Evolutionary conservation across 1,140 invertebrate genomes (phyloP).

Genomic region (Lasaia peninsularis): DNA sequence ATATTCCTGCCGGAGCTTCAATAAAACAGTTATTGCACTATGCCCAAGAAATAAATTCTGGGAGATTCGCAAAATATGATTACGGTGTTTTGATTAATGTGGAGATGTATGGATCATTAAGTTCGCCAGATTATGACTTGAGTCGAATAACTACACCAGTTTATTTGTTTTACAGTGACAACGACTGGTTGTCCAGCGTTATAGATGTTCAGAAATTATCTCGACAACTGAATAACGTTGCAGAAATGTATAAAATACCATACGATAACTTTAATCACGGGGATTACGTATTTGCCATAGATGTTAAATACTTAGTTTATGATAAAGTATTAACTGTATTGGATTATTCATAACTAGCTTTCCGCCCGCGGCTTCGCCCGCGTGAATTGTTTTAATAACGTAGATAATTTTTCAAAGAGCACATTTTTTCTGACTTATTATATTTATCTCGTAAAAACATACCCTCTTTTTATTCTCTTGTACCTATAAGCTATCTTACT

Average conservation of each 20-base stretch:
- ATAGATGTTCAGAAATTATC: constrained; percentile 64
- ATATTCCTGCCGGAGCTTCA: constrained; percentile 87
- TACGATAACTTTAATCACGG: too few species aligned
- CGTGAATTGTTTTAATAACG: too few species aligned
- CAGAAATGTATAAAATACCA: constrained; percentile 62
- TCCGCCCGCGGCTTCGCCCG: too few species aligned
- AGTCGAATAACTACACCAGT: constrained; percentile 79
- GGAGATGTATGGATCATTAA: constrained; percentile 56
- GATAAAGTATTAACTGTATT: too few species aligned
- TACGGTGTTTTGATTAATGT: constrained; percentile 56
- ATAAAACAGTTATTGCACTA: constrained; percentile 85
- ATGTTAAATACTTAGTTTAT: too few species aligned
- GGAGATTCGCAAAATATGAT: constrained; percentile 64
- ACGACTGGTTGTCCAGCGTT: constrained; percentile 78
- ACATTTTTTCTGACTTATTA: too few species aligned
- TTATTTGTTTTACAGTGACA: constrained; percentile 80
- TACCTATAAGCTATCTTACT: too few species aligned
- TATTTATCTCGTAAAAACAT: too few species aligned
- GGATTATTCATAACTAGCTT: too few species aligned
- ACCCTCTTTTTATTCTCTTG: too few species aligned
- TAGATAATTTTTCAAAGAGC: too few species aligned
- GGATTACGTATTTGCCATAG: too few species aligned
- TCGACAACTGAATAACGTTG: constrained; percentile 58
- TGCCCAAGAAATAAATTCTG: constrained; percentile 77
- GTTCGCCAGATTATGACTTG: constrained; percentile 80